phyloP scores from a whole-genome alignment of 1,140 invertebrate genomes.

The Meloidogyne floridensis region DNA sequence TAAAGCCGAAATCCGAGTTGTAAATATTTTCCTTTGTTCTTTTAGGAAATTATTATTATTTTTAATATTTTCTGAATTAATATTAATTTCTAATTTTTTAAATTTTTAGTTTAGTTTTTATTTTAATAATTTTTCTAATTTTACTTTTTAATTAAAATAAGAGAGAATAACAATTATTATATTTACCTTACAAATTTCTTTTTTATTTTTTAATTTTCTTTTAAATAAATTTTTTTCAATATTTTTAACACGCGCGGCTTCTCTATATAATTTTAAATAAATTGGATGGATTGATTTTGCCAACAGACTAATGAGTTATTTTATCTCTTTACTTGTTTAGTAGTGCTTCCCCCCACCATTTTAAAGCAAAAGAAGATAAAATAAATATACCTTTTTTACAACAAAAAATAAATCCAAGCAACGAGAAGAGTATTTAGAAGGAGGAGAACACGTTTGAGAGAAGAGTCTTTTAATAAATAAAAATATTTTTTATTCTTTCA shows the following conservation, averaged over 20 bases:
- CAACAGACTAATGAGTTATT: not conserved
- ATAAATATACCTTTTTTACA: not conserved
- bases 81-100: no score
- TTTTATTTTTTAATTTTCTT: no score
- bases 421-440: not conserved
- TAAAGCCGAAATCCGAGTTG: no score
- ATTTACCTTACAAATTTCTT: no score
- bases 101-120: no score
- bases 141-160: no score
- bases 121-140: no score
- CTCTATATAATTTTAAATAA: not conserved
- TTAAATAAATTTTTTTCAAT: not conserved
- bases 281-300: not conserved
- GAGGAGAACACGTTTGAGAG: not conserved
- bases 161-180: no score
- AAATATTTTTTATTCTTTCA: not conserved
- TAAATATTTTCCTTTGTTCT: no score
- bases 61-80: no score
- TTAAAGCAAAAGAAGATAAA: not conserved
- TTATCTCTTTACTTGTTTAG: not conserved
- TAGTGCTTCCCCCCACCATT: not conserved
- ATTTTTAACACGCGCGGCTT: not conserved
- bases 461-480: not conserved
- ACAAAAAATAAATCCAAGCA: not conserved
- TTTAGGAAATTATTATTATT: no score